Percentiles rank a stretch among this genome's conserved stretches.
Evolutionary conservation across 2,113 vertebrate genomes (phyloP).

Genomic region (Nannobrachium achirus): DNA sequence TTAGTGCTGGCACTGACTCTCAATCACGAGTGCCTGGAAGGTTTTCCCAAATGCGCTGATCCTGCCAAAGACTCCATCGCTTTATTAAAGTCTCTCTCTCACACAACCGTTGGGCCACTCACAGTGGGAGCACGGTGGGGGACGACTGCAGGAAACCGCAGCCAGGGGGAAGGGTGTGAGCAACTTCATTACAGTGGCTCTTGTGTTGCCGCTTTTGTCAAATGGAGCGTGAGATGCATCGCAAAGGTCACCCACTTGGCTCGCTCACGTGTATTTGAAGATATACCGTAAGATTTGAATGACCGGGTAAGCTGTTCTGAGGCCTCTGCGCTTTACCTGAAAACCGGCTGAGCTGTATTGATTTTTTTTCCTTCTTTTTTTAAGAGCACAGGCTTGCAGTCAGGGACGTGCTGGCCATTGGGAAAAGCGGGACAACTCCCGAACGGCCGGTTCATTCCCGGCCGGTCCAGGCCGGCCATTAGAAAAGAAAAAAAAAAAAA

Average conservation of each 20-base stretch:
- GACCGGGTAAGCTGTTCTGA: slow-evolving; percentile 13
- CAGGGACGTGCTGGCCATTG: too few relatives aligned
- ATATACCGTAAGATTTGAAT: slow-evolving; percentile 19
- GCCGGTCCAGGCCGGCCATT: too few relatives aligned
- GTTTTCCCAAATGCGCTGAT: slow-evolving; percentile 57
- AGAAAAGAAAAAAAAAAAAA: too few relatives aligned
- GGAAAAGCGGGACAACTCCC: too few relatives aligned
- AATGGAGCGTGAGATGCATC: slow-evolving; percentile 49
- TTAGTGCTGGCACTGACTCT: slow-evolving; percentile 45
- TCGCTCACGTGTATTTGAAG: slow-evolving; percentile 13
- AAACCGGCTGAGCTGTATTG: slow-evolving; percentile 36
- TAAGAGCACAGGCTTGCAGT: too few relatives aligned
- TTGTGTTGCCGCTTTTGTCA: slow-evolving; percentile 61
- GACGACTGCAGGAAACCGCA: slow-evolving; percentile 21
- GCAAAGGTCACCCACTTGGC: slow-evolving; percentile 50
- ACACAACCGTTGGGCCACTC: slow-evolving; percentile 27
- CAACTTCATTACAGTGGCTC: slow-evolving; percentile 59
- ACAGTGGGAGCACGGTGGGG: slow-evolving; percentile 30
- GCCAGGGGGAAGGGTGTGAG: slow-evolving; percentile 37
- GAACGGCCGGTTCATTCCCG: too few relatives aligned
- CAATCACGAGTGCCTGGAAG: slow-evolving; percentile 50
- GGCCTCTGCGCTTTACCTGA: slow-evolving; percentile 37
- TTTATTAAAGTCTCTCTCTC: slow-evolving; percentile 67
- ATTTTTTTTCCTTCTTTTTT: too few relatives aligned
- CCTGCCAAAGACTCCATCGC: slow-evolving; percentile 73